Evolutionary conservation across 2,888 invertebrate genomes (phyloP).

Genomic region (Eledona agricola): DNA sequence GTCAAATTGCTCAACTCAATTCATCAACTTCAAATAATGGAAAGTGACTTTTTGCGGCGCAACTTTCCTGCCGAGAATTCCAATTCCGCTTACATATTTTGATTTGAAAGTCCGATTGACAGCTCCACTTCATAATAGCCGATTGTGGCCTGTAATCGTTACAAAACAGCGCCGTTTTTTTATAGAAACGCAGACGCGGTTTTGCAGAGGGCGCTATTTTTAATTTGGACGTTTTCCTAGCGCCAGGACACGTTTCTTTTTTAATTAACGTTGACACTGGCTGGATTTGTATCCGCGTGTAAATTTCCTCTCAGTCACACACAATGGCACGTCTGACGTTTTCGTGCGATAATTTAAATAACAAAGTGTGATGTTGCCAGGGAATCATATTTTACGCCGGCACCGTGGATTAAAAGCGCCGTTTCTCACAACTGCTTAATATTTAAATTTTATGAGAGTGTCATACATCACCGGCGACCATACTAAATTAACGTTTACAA

Average conservation of each 20-base stretch:
- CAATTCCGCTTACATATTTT: conserved; percentile 12
- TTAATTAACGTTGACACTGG: neutral
- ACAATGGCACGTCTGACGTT: conserved; percentile 2
- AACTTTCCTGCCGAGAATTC: conserved; percentile 14
- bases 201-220: conserved; percentile 4
- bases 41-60: conserved; percentile 9
- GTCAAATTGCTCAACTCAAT: too few species aligned
- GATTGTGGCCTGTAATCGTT: neutral
- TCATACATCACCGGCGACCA: conserved; percentile 19
- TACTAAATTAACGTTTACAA: conserved; percentile 16
- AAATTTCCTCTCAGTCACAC: conserved; percentile 3
- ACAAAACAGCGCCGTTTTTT: conserved; percentile 2
- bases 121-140: too few species aligned
- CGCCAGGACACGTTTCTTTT: conserved; percentile 4
- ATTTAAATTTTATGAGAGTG: conserved; percentile 29
- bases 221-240: conserved; percentile 5
- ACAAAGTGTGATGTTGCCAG: conserved; percentile 19
- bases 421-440: conserved; percentile 19
- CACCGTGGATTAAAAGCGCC: conserved; percentile 13
- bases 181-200: neutral
- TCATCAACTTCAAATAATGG: too few species aligned
- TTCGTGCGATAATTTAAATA: conserved; percentile 18
- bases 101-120: conserved; percentile 13
- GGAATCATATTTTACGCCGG: conserved; percentile 11
- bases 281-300: neutral